Evolutionary conservation across 2,113 vertebrate genomes (phyloP).

Genomic region (Entosphenus tridentatus): DNA sequence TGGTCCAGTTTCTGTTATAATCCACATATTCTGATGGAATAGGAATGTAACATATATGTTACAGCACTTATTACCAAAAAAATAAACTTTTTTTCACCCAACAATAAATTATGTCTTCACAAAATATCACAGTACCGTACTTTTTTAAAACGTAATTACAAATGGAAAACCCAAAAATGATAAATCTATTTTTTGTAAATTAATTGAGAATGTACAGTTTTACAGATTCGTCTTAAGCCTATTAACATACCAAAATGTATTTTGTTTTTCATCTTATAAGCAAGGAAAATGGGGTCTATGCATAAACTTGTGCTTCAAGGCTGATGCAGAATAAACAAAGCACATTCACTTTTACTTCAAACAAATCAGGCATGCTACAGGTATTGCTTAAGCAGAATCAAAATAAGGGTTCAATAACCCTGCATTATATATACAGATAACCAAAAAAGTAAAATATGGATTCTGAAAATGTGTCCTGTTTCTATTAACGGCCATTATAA

Average conservation of each 20-base stretch:
- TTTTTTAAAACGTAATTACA: neutral
- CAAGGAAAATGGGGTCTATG: neutral
- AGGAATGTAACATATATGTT: neutral
- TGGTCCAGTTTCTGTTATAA: neutral
- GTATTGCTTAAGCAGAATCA: neutral
- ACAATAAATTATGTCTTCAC: constrained; percentile 4
- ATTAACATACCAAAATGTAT: neutral
- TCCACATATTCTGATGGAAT: neutral
- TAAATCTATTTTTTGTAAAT: neutral
- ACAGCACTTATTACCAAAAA: constrained; percentile 5
- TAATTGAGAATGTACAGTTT: constrained; percentile 5
- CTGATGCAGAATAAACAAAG: neutral
- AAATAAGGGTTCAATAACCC: neutral
- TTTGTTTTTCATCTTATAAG: neutral
- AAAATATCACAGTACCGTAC: constrained; percentile 5
- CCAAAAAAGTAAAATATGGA: no score
- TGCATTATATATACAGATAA: no score
- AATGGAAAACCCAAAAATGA: neutral
- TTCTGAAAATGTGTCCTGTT: no score
- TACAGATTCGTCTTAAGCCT: neutral
- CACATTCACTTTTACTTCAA: neutral
- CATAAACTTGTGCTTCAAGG: neutral
- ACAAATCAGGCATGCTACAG: constrained; percentile 2
- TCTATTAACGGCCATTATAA: no score
- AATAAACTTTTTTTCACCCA: constrained; percentile 2